Percentiles rank a stretch among this genome's conserved stretches.
Evolutionary conservation across 1,140 invertebrate genomes (phyloP).

Genomic region (Rhyacophila brunnea): DNA sequence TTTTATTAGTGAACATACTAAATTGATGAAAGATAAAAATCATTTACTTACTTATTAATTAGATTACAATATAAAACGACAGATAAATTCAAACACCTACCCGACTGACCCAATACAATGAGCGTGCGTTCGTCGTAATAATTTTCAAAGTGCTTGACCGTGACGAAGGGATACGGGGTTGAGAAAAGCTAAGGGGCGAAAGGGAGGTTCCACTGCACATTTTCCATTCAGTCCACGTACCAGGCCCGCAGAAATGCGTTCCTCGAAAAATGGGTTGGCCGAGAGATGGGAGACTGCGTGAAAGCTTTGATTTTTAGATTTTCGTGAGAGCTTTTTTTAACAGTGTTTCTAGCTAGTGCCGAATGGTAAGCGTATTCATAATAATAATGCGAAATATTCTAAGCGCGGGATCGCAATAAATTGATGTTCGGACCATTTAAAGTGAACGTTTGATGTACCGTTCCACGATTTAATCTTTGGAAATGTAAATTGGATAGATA

Average conservation of each 20-base stretch:
- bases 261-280: conserved; percentile 29
- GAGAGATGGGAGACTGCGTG: conserved; percentile 15
- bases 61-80: no score
- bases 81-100: no score
- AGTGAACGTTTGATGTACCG: no score
- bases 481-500: no score
- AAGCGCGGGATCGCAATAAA: conserved; percentile 11
- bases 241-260: conserved; percentile 34
- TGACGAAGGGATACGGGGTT: background rate
- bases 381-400: conserved; percentile 15
- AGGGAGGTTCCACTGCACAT: background rate
- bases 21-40: no score
- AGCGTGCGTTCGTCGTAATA: conserved; percentile 22
- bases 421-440: no score
- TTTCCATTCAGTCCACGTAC: conserved; percentile 33
- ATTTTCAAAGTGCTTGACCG: conserved; percentile 35
- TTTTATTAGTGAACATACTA: no score
- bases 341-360: conserved; percentile 28
- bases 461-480: no score
- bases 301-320: conserved; percentile 34
- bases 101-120: no score
- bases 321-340: conserved; percentile 35
- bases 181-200: no score
- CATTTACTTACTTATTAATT: no score
- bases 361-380: conserved; percentile 24